phyloP scores from a whole-genome alignment of 2,113 vertebrate species.

The Thoracochromis brauschi region DNA sequence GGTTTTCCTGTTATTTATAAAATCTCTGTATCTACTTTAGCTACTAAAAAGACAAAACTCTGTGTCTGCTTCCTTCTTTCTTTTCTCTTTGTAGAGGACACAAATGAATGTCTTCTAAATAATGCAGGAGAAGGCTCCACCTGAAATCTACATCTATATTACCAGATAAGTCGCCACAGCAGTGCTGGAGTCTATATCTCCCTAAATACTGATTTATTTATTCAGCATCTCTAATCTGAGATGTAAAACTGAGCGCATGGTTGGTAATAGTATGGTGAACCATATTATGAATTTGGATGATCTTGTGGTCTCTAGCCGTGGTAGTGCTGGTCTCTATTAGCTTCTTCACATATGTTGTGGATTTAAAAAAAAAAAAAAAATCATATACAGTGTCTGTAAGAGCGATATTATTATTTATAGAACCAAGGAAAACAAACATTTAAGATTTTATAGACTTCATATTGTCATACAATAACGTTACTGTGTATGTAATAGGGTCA shows the following conservation, averaged over 20 bases:
- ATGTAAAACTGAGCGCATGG: neutral
- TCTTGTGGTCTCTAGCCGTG: neutral
- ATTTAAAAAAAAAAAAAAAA: accelerated
- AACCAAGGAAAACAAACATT: neutral
- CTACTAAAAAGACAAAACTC: neutral
- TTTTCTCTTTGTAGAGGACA: accelerated
- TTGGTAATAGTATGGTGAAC: neutral
- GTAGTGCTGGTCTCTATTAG: neutral
- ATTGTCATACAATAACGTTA: accelerated
- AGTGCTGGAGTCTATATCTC: neutral
- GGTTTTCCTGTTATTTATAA: neutral
- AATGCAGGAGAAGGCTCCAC: neutral
- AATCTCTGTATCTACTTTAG: neutral
- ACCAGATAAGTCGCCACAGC: neutral
- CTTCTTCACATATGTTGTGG: accelerated
- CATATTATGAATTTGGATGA: neutral
- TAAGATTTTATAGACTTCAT: neutral
- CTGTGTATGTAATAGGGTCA: neutral
- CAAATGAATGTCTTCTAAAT: accelerated
- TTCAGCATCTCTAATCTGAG: neutral
- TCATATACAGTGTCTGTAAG: neutral
- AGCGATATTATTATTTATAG: neutral
- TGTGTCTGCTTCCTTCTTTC: neutral
- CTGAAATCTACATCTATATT: neutral
- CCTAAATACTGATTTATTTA: accelerated